Base-by-base conservation (phyloP, 2,797 vertebrate species). In the Macroramphosus scolopax region DNA sequence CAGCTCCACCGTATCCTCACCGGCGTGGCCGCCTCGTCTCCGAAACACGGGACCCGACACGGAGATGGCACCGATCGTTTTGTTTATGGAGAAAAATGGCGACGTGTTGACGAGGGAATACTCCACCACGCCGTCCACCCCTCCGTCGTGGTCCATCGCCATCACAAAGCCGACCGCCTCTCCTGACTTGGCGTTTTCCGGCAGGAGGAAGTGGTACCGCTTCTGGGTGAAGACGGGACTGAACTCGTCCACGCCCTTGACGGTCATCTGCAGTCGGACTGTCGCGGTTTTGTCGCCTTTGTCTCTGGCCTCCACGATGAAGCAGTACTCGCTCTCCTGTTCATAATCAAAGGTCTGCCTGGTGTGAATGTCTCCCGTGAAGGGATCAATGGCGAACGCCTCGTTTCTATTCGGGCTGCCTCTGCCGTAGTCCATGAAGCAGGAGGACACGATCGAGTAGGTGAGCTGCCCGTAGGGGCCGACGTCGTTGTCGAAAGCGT, bases 221-320 rank as follows among this genome's bases (percentile, higher is more conserved):
- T 91, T 90, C 69, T 94, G 91, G 34, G 90, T 89, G 69, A 97
- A 98, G 41, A 95, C 31, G 0, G 95, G 96, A 57, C 92, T 91
- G 80, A 94, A 98, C 77, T 98, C 95, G 75, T 98, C 95, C 51
- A 78, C 72, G 7, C 93, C 94, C 48, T 92, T 90, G 26, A 98
- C 83, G 51, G 87, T 66, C n/a, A 98, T 80, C 68, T 91, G 90
- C 46, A 97, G 87, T 56, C 67, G 83, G 28, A 92, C 17, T 0
- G 85, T 94, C 8, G 94, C 89, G 9, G 85, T 72, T 38, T 80
- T 89, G 17, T 89, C 86, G 0, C 93, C 93, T 81, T 87, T 93
- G 81, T 98, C 95, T 79, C 88, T 89, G 51, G 92, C 94, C 77
- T 98, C 93, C 34, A 94, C 88, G 8, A 90, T 50, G 37, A 98